Conservation (phyloP, 2,797 vertebrate species). For the Danio albolineatus region DNA sequence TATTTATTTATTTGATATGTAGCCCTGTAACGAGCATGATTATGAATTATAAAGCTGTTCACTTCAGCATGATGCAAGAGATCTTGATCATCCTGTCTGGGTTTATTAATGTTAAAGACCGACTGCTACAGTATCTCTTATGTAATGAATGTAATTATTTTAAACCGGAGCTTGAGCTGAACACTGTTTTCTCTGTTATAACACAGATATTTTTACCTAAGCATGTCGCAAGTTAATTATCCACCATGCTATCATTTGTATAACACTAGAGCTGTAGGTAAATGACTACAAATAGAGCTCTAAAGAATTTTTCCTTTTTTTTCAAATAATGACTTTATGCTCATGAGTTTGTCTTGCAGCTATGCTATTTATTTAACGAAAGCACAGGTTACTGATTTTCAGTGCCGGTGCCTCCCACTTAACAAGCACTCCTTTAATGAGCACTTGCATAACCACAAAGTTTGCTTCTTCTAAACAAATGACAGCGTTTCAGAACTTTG, state of each 20-base stretch:
- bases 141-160: slow-evolving; percentile 21
- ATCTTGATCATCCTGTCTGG: neutral
- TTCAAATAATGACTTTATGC: neutral
- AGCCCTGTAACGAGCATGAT: neutral
- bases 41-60: neutral
- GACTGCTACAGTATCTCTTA: neutral
- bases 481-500: neutral
- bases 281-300: neutral
- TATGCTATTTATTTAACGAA: neutral
- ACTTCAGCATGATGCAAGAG: neutral
- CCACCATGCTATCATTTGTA: neutral
- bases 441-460: slow-evolving; percentile 1
- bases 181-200: neutral
- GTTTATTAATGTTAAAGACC: slow-evolving; percentile 4
- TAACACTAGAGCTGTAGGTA: neutral
- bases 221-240: neutral
- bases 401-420: neutral
- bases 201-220: neutral
- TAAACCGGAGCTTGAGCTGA: slow-evolving; percentile 1
- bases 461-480: slow-evolving; percentile 9
- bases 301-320: neutral
- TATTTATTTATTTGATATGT: slow-evolving; percentile 2
- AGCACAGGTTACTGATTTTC: slow-evolving; percentile 5
- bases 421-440: neutral
- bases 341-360: neutral